These are phyloP conservation scores for Drosophila robusta DNA, from an alignment of 2,888 invertebrate genomes.

Conservation along the genomic window DNA sequence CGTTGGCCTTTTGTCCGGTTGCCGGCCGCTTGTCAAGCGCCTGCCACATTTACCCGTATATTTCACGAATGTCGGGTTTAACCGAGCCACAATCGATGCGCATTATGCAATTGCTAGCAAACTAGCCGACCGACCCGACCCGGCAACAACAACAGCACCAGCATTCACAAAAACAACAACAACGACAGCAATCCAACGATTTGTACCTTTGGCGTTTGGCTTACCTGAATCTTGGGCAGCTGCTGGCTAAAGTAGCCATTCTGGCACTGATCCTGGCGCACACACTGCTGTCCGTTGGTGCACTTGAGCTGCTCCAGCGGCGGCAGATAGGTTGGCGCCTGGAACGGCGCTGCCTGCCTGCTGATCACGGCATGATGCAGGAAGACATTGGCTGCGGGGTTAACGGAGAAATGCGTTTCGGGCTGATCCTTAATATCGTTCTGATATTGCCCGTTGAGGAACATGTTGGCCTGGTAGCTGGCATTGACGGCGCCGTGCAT, in stretches of 20 bases:
- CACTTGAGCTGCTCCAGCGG: slow-evolving; percentile 80
- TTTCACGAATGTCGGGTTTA: slow-evolving; percentile 54
- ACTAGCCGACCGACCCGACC: not conserved
- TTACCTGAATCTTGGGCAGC: slow-evolving; percentile 80
- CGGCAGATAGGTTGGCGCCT: slow-evolving; percentile 82
- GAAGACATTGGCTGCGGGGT: slow-evolving; percentile 78
- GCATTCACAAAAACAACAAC: not conserved
- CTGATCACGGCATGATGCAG: slow-evolving; percentile 83
- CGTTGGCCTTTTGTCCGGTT: slow-evolving; percentile 45
- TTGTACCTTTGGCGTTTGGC: not conserved
- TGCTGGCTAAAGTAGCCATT: slow-evolving; percentile 77
- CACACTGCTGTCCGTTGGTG: slow-evolving; percentile 81
- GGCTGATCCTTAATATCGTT: slow-evolving; percentile 72
- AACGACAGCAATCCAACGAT: not conserved
- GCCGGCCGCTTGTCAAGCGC: slow-evolving; percentile 45
- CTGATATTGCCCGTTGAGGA: slow-evolving; percentile 83
- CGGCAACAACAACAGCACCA: not conserved
- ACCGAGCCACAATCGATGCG: slow-evolving; percentile 59
- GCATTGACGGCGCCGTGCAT: slow-evolving; percentile 36
- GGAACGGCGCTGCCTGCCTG: slow-evolving; percentile 82
- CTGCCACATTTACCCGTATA: slow-evolving; percentile 54
- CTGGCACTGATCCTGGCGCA: slow-evolving; percentile 77
- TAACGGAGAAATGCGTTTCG: slow-evolving; percentile 69
- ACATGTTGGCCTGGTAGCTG: slow-evolving; percentile 80
- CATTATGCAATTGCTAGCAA: slow-evolving; percentile 67